Conservation (phyloP, 2,888 invertebrate species). For the Caenorhabditis plicata region DNA sequence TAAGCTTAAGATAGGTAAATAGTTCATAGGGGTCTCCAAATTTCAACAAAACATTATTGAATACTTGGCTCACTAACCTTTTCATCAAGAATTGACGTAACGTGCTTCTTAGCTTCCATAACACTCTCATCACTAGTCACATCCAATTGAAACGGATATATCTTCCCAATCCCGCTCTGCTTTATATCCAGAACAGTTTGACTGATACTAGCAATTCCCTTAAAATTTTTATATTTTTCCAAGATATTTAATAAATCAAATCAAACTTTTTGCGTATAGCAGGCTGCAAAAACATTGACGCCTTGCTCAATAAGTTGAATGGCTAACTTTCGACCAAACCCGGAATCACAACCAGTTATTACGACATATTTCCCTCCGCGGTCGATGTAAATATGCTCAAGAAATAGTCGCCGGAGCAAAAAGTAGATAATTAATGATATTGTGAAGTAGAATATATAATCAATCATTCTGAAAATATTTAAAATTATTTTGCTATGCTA, state of each 20-base stretch:
- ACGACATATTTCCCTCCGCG: constrained; percentile 35
- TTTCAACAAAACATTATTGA: no score
- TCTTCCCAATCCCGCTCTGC: constrained; percentile 33
- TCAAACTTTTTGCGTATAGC: constrained; percentile 68
- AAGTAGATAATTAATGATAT: constrained; percentile 26
- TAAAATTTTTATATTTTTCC: constrained; percentile 4
- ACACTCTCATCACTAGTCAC: constrained; percentile 73
- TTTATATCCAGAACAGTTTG: constrained; percentile 8
- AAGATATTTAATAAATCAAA: neutral
- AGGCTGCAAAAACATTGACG: constrained; percentile 79
- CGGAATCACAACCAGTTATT: constrained; percentile 50
- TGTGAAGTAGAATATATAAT: constrained; percentile 8
- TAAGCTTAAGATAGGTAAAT: no score
- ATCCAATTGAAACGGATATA: constrained; percentile 72
- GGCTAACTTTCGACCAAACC: constrained; percentile 66
- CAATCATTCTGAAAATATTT: constrained; percentile 10
- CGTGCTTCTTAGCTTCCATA: constrained; percentile 76
- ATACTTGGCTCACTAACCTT: constrained; percentile 29
- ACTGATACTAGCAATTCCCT: constrained; percentile 33
- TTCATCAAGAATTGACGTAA: constrained; percentile 40
- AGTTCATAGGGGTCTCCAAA: no score
- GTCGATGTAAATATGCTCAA: constrained; percentile 34
- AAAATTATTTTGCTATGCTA: no score
- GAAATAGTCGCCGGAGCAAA: constrained; percentile 32
- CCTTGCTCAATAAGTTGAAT: constrained; percentile 71